These are phyloP conservation scores for Strigamia maritima DNA, from an alignment of 2,888 invertebrate genomes.

Conservation along the genomic window DNA sequence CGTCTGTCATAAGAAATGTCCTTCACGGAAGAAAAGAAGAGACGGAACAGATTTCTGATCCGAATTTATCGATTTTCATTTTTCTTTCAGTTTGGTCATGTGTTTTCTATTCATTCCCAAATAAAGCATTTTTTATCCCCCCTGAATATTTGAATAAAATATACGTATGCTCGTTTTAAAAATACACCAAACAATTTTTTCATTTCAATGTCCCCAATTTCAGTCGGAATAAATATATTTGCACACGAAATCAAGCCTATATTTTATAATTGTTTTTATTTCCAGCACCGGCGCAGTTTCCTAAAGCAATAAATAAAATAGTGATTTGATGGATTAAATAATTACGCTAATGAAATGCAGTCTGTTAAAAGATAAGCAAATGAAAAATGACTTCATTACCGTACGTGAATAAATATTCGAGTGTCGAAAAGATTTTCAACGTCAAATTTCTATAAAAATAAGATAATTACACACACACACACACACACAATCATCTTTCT, in stretches of 20 bases:
- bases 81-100: not conserved
- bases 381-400: slow-evolving; percentile 26
- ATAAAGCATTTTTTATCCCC: not conserved
- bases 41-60: slow-evolving; percentile 26
- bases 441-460: not conserved
- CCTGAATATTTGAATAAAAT: slow-evolving; percentile 9
- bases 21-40: not conserved
- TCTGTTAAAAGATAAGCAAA: slow-evolving; percentile 24
- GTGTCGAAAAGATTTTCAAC: slow-evolving; percentile 23
- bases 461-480: slow-evolving; percentile 28
- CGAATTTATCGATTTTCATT: slow-evolving; percentile 1
- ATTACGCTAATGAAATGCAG: slow-evolving; percentile 32
- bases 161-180: not conserved
- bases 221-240: no score
- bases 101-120: not conserved
- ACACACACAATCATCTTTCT: slow-evolving; percentile 17
- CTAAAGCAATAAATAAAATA: slow-evolving; percentile 18
- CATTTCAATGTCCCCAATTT: no score
- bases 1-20: slow-evolving; percentile 24
- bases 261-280: slow-evolving; percentile 16
- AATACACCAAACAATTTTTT: not conserved
- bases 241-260: not conserved
- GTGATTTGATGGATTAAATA: slow-evolving; percentile 26
- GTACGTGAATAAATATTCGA: not conserved
- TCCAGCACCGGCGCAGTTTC: no score